Percentiles rank a stretch among this genome's conserved stretches.
Conservation (phyloP, 2,888 invertebrate species). For the Eristalis tenax region DNA sequence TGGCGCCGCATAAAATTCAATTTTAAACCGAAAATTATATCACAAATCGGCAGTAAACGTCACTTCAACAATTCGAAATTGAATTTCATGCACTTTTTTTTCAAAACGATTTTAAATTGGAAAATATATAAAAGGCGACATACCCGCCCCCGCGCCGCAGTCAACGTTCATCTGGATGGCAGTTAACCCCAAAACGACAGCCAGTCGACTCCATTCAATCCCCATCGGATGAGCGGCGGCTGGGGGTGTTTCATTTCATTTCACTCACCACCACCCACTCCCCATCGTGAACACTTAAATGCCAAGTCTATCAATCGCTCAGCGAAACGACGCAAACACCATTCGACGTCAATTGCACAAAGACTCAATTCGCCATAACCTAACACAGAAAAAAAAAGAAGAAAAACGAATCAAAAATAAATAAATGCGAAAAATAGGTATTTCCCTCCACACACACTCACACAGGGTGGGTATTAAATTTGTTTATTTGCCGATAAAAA, state of each 20-base stretch:
- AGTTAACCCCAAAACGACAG: constrained; percentile 26
- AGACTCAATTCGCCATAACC: constrained; percentile 63
- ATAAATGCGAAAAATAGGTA: constrained; percentile 11
- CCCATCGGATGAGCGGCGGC: not conserved
- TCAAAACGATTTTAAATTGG: constrained; percentile 32
- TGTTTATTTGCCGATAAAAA: constrained; percentile 66
- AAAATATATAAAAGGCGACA: constrained; percentile 20
- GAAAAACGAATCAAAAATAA: constrained; percentile 4
- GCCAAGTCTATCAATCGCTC: constrained; percentile 49
- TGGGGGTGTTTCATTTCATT: constrained; percentile 51
- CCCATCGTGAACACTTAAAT: not conserved
- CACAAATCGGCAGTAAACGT: constrained; percentile 21
- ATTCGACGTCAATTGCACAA: constrained; percentile 52
- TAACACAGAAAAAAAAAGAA: not conserved
- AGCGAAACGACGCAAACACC: constrained; percentile 43
- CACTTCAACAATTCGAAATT: constrained; percentile 22
- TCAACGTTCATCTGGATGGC: not conserved
- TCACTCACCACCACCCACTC: constrained; percentile 16
- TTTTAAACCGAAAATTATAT: not conserved
- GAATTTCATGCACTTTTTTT: constrained; percentile 19
- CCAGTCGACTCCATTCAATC: not conserved
- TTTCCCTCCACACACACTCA: not conserved
- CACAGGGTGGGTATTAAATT: constrained; percentile 43
- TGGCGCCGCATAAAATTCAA: not conserved
- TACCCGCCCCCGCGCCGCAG: not conserved